Conservation (phyloP, 1,140 invertebrate species). For the Andrena cerasifolii region DNA sequence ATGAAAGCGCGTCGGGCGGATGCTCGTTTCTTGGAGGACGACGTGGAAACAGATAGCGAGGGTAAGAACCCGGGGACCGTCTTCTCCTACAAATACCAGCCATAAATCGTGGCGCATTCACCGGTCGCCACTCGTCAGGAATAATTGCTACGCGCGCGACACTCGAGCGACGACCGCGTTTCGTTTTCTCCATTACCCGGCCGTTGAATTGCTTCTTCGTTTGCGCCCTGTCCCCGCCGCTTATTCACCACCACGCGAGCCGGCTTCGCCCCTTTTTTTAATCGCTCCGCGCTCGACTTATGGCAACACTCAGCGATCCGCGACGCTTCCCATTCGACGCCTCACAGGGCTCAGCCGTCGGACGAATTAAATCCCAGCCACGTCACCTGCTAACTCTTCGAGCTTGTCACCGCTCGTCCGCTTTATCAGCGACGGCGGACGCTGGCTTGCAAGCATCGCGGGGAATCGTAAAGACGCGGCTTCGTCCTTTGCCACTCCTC, state of each 20-base stretch:
- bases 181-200: constrained; percentile 19
- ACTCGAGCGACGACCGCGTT: constrained; percentile 14
- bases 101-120: constrained; percentile 33
- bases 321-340: background rate
- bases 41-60: constrained; percentile 9
- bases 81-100: constrained; percentile 24
- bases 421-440: background rate
- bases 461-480: too few relatives aligned
- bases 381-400: background rate
- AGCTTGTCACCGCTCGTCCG: background rate
- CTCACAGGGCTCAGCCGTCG: background rate
- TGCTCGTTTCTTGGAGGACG: constrained; percentile 7
- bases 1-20: constrained; percentile 44
- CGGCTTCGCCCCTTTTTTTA: background rate
- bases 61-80: background rate
- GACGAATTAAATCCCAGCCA: constrained; percentile 6
- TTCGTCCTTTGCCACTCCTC: too few relatives aligned
- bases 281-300: background rate
- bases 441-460: too few relatives aligned
- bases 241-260: background rate
- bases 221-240: background rate
- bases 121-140: constrained; percentile 23
- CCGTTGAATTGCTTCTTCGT: constrained; percentile 5
- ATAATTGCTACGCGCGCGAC: constrained; percentile 51
- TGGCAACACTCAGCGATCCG: constrained; percentile 17